Evolutionary conservation across 2,888 invertebrate genomes (phyloP), one percentile per base, ranked within the genome.

Genomic region (Drosophila mayaguana): DNA sequence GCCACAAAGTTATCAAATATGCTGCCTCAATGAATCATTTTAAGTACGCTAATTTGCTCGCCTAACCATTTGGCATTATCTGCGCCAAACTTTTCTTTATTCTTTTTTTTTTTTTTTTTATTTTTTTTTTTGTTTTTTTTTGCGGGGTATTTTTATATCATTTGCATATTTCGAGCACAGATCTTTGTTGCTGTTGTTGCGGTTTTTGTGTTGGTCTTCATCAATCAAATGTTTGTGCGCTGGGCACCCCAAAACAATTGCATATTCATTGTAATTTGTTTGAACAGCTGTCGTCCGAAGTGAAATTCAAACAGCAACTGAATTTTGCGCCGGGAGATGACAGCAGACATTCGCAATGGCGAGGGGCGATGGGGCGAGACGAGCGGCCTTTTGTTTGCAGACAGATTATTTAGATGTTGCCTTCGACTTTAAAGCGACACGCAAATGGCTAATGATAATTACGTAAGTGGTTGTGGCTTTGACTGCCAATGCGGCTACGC

Each of bases 261-360:
- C 82, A 71, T 79, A 88, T 89, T 85, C 82, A 85, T 88, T 84
- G 80, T 89, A 89, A 88, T 89, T 84, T 89, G 80, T 84, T 89
- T 84, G 85, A 84, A 77, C 84, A 84, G 88, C 84, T 89, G 89
- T 69, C 81, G 75, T 34, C 55, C 62, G 22, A 63, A 68, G 61
- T 62, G 40, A 63, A 80, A 72, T 79, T 53, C 69, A 80, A 68
- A 72, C 63, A 65, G 36, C 69, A 53, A 61, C 22, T 18, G 34
- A 38, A 43, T 43, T 48, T 65, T 53, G 60, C 22, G n/a, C 3
- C 18, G 18, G 25, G 5, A 28, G n/a, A 53, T 36, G 51, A 53
- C 51, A 53, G 51, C 51, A 12, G 43, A 12, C 20, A 43, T 38
- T 11, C 20, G 38, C 2, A 46, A 28, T n/a, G 8, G 14, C 3